Evolutionary conservation across 2,797 vertebrate species (phyloP), one percentile per base, ranked within the genome.

Genomic region (Gadopsis marmoratus): DNA sequence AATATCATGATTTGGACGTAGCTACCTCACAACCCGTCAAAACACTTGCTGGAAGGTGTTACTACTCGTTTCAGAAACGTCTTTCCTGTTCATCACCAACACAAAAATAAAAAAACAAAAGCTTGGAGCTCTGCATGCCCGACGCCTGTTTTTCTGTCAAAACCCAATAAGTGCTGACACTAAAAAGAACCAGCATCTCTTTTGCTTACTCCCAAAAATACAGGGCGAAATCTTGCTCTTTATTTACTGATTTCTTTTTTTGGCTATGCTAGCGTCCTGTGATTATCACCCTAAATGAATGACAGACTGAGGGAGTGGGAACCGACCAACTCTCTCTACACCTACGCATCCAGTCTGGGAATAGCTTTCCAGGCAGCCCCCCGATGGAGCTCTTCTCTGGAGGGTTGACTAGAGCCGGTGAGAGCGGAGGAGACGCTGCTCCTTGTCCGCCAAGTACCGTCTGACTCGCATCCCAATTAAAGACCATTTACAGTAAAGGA

Each of bases 391-490:
- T 76, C 83, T 84, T 80, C 84, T 86, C 85, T 84, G 85, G 86
- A 88, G 85, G 79, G 76, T 23, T 61, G 65, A 88, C 88, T 85
- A 87, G 82, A 89, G 86, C 81, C 79, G 62, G 59, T 53, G 58
- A 81, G 82, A 82, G 80, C 21, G 55, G 79, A 74, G 79, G 73
- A 83, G 85, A 80, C 58, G 59, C 73, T 19, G 75, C 80, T 81
- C 63, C 75, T 71, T n/a, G 61, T 84, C 78, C 72, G 63, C 71
- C 80, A 72, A 89, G 86, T 45, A 61, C 65, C 2, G 71, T 80
- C 85, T 84, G 83, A 74, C 83, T 84, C 41, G 33, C 82, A 79
- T 86, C 74, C 74, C 78, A 87, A 89, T 86, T 87, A 88, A 90
- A 81, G 78, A 78, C 74, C 79, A 82, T 91, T 93, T 86, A 89